A percentile compares a stretch with the other conserved stretches of the same genome.
Conservation (phyloP, 2,113 vertebrate genomes). For the Nothoprocta perdicaria region DNA sequence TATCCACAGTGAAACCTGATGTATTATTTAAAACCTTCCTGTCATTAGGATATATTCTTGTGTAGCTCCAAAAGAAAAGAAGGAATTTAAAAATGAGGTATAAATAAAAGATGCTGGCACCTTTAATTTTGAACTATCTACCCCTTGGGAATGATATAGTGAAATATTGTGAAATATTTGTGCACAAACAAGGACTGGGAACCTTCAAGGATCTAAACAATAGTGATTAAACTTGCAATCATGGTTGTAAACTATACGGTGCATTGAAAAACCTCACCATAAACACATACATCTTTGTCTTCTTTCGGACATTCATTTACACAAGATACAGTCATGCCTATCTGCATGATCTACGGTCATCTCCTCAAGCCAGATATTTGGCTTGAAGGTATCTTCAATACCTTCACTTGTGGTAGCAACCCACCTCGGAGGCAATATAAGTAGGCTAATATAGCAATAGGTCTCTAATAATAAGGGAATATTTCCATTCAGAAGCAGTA, state of each 20-base stretch:
- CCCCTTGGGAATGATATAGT: not conserved
- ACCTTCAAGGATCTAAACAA: not conserved
- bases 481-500: not conserved
- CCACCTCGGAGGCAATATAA: not conserved
- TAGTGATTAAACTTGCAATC: not conserved
- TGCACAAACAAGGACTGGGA: not conserved
- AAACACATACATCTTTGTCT: not conserved
- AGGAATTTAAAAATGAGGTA: not conserved
- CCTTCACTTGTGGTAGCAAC: not conserved
- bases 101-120: not conserved
- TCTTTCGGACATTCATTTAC: not conserved
- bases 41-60: not conserved
- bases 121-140: not conserved
- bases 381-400: no score
- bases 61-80: not conserved
- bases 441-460: not conserved
- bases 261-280: not conserved
- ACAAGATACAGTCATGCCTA: not conserved
- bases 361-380: not conserved
- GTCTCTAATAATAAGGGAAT: not conserved
- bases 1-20: not conserved
- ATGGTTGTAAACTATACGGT: not conserved
- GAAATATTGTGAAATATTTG: not conserved
- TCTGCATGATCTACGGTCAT: not conserved
- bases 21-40: not conserved